These are phyloP conservation scores for Lipophrys pholis DNA, from an alignment of 2,113 vertebrate species.

Conservation along the genomic window DNA sequence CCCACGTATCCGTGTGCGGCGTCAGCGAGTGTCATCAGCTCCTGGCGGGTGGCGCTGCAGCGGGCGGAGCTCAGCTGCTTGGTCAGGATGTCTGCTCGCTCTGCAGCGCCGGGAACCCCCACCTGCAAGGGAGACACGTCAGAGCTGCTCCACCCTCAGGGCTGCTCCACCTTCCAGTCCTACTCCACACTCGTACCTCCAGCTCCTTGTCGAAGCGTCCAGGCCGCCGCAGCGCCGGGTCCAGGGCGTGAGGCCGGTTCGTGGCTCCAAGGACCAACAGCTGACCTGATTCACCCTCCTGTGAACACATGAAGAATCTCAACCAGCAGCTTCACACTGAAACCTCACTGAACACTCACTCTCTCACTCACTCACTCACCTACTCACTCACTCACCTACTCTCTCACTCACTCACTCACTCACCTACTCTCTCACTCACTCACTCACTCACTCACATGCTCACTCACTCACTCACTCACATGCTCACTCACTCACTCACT, in stretches of 20 bases:
- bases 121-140: constrained; percentile 67
- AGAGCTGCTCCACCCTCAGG: no score
- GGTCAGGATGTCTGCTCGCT: constrained; percentile 90
- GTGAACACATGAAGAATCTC: no score
- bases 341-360: no score
- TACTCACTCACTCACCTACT: no score
- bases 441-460: no score
- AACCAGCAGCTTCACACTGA: no score
- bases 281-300: constrained; percentile 93
- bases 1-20: constrained; percentile 93
- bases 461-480: no score
- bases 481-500: no score
- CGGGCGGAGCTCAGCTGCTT: constrained; percentile 87
- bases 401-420: no score
- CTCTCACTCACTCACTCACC: no score
- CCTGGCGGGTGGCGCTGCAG: constrained; percentile 76
- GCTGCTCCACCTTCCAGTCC: no score
- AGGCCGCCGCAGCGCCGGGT: constrained; percentile 91
- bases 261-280: constrained; percentile 95
- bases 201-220: constrained; percentile 97
- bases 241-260: constrained; percentile 92
- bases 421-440: no score
- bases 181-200: constrained; percentile 78
- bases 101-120: constrained; percentile 88
- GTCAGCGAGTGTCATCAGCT: constrained; percentile 87